Percentiles rank a stretch among this genome's conserved stretches.
Conservation (phyloP, 2,888 invertebrate genomes). For the Chloromyia formosa region DNA sequence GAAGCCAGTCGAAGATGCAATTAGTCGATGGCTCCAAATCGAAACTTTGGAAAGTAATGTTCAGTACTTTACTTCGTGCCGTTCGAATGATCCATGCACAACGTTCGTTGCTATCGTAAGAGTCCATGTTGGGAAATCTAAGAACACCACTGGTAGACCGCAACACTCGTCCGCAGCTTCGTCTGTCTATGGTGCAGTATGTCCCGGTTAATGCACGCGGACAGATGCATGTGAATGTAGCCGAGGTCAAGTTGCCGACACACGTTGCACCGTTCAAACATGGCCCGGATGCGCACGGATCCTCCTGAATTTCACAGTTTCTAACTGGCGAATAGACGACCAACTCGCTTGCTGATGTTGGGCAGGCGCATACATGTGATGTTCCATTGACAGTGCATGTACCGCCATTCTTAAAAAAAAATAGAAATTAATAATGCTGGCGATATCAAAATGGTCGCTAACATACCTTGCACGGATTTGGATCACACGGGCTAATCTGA, state of each 20-base stretch:
- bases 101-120: slow-evolving; percentile 71
- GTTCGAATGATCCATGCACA: slow-evolving; percentile 86
- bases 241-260: slow-evolving; percentile 49
- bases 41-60: slow-evolving; percentile 81
- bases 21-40: slow-evolving; percentile 68
- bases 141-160: slow-evolving; percentile 68
- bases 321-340: not conserved
- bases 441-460: slow-evolving; percentile 43
- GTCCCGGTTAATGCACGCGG: slow-evolving; percentile 72
- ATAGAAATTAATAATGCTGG: slow-evolving; percentile 6
- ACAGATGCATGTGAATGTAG: slow-evolving; percentile 72
- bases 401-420: slow-evolving; percentile 68
- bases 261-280: slow-evolving; percentile 87
- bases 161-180: slow-evolving; percentile 71
- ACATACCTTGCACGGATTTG: slow-evolving; percentile 68
- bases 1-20: slow-evolving; percentile 76
- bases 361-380: slow-evolving; percentile 58
- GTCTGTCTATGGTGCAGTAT: slow-evolving; percentile 69
- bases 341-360: slow-evolving; percentile 36
- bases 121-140: slow-evolving; percentile 68
- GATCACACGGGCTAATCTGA: slow-evolving; percentile 64
- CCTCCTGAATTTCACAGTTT: slow-evolving; percentile 53
- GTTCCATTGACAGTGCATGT: slow-evolving; percentile 55
- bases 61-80: slow-evolving; percentile 73
- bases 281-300: slow-evolving; percentile 77